Evolutionary conservation across 2,888 invertebrate species (phyloP).

Genomic region (Drosophila maculinotata): DNA sequence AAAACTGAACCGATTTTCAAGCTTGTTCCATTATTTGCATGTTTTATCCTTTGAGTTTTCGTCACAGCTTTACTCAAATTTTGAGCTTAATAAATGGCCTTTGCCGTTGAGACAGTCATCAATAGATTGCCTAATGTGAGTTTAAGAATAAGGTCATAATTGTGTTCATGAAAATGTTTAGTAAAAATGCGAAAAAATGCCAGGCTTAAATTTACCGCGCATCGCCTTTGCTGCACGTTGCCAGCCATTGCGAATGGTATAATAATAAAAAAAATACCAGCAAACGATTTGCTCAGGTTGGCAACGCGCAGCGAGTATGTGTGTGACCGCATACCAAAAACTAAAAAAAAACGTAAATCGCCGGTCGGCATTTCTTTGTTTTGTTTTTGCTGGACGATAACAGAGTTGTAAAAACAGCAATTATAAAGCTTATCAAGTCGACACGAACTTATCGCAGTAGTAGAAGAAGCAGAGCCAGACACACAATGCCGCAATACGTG

Average conservation of each 20-base stretch:
- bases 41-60: too few relatives aligned
- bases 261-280: slow-evolving; percentile 1
- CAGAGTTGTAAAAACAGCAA: slow-evolving; percentile 30
- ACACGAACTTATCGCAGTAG: not conserved
- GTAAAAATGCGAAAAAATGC: too few relatives aligned
- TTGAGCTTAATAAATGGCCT: too few relatives aligned
- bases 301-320: slow-evolving; percentile 12
- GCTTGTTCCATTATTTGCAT: too few relatives aligned
- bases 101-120: too few relatives aligned
- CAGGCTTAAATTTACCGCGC: slow-evolving; percentile 7
- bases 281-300: slow-evolving; percentile 18
- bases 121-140: too few relatives aligned
- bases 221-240: not conserved
- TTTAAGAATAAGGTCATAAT: too few relatives aligned
- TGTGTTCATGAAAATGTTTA: too few relatives aligned
- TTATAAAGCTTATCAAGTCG: slow-evolving; percentile 28
- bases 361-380: slow-evolving; percentile 14
- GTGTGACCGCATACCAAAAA: slow-evolving; percentile 8
- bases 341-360: slow-evolving; percentile 9
- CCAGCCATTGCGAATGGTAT: not conserved
- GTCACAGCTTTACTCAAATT: too few relatives aligned
- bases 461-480: slow-evolving; percentile 3
- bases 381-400: slow-evolving; percentile 30
- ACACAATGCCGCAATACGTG: slow-evolving; percentile 58
- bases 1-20: too few relatives aligned